These are phyloP conservation scores for Conistra vaccinii DNA, from an alignment of 2,888 invertebrate genomes.

Conservation along the genomic window DNA sequence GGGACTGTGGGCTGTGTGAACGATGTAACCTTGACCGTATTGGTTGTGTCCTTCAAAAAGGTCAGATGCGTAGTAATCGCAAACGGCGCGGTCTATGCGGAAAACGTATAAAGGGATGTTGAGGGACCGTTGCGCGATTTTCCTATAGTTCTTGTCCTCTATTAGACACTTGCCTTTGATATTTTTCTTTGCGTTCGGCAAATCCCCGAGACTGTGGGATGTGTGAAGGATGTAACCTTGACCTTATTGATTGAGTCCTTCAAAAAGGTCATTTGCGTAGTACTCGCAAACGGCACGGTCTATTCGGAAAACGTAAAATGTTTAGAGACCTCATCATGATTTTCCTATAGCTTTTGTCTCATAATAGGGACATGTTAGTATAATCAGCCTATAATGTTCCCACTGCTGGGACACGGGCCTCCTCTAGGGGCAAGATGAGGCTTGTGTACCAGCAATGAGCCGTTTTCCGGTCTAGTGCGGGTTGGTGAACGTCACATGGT, in stretches of 20 bases:
- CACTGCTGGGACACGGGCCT: too few species aligned
- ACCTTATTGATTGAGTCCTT: conserved; percentile 30
- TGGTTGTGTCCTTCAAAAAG: conserved; percentile 22
- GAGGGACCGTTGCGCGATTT: background rate
- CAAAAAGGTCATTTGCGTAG: conserved; percentile 17
- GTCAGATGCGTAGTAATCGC: conserved; percentile 15
- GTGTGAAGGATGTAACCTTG: conserved; percentile 27
- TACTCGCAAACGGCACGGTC: background rate
- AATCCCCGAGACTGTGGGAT: background rate
- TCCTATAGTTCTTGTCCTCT: background rate
- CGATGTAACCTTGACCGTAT: conserved; percentile 22
- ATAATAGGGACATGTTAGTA: too few species aligned
- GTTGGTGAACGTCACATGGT: background rate
- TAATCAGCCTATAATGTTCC: too few species aligned
- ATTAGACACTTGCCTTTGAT: background rate
- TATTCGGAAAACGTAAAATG: too few species aligned
- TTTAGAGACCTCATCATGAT: too few species aligned
- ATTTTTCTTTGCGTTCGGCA: background rate
- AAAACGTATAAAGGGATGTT: background rate
- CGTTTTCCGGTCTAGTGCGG: background rate
- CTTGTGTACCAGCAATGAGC: background rate
- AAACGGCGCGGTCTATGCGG: background rate
- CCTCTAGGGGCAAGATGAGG: background rate
- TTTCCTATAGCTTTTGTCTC: too few species aligned
- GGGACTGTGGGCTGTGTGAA: conserved; percentile 8